Evolutionary conservation across 2,888 invertebrate genomes (phyloP), one percentile per base, ranked within the genome.

Genomic region (Sthenelais limicola): DNA sequence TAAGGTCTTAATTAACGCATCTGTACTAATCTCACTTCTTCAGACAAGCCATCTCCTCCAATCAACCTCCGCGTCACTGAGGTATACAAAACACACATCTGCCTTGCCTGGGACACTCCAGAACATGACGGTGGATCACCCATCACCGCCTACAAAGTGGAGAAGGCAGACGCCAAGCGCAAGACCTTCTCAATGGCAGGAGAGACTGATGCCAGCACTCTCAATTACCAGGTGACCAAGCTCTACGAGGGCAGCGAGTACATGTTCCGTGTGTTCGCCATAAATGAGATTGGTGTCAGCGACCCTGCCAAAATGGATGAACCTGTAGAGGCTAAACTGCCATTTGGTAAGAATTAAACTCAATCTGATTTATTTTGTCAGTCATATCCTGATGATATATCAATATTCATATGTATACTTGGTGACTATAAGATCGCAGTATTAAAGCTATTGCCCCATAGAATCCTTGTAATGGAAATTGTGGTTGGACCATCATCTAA

Each of bases 201-300:
- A 18, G 68, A 49, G 9, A 56, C 70, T 4, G 70, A 73, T 24
- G 54, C 66, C 15, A 47, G 47, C 21, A 76, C 76, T 12, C 67
- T 74, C n/a, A 73, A 68, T 24, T 76, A 73, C 68, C 78, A 74
- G 43, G 79, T 74, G 24, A 72, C 73, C 21, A 75, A 77, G 58
- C 70, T 82, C 58, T 70, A 73, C 38, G 85, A 85, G 38, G 86
- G 86, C 62, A 78, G 79, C 54, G 80, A 94, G 82, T 97, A 97
- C 84, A 68, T 78, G 52, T 82, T 81, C 76, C 71, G 77, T 35
- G 80, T 82, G 28, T 69, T 68, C 9, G 82, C 82, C 66, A 79
- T 76, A 54, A 82, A 82, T 56, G 91, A 93, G 89, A 95, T 96
- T 91, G 91, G 96, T n/a, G 66, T 71, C 33, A 73, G 77, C 32